Evolutionary conservation across 2,797 vertebrate species (phyloP).

Genomic region (Hoplostethus mediterraneus): DNA sequence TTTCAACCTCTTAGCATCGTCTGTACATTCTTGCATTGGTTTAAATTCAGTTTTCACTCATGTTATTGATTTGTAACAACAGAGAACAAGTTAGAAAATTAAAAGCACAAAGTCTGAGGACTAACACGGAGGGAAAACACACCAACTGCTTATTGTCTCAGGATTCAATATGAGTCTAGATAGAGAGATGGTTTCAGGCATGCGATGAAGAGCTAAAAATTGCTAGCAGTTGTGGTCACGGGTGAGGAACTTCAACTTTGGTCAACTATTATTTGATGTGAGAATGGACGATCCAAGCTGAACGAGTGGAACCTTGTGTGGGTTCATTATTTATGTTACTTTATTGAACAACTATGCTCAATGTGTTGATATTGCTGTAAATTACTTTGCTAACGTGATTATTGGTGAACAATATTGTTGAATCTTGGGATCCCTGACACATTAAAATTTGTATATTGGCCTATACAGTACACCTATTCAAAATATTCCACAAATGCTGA

Average conservation of each 20-base stretch:
- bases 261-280: constrained; percentile 54
- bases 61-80: constrained; percentile 67
- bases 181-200: constrained; percentile 78
- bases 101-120: constrained; percentile 89
- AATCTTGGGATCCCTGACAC: constrained; percentile 83
- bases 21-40: constrained; percentile 71
- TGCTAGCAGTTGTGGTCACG: constrained; percentile 46
- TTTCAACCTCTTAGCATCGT: constrained; percentile 48
- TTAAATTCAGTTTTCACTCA: constrained; percentile 40
- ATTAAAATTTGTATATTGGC: constrained; percentile 86
- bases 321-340: constrained; percentile 83
- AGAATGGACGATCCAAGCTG: constrained; percentile 63
- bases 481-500: constrained; percentile 81
- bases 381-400: constrained; percentile 89
- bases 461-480: constrained; percentile 79
- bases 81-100: constrained; percentile 73
- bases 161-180: constrained; percentile 95
- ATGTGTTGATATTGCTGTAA: constrained; percentile 88
- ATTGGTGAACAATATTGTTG: constrained; percentile 86
- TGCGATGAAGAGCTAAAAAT: constrained; percentile 50
- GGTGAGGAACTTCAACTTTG: constrained; percentile 55
- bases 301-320: constrained; percentile 67
- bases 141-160: constrained; percentile 95
- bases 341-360: constrained; percentile 80
- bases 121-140: constrained; percentile 85